Evolutionary conservation across 2,113 vertebrate genomes (phyloP).

Genomic region (Python bivittatus): DNA sequence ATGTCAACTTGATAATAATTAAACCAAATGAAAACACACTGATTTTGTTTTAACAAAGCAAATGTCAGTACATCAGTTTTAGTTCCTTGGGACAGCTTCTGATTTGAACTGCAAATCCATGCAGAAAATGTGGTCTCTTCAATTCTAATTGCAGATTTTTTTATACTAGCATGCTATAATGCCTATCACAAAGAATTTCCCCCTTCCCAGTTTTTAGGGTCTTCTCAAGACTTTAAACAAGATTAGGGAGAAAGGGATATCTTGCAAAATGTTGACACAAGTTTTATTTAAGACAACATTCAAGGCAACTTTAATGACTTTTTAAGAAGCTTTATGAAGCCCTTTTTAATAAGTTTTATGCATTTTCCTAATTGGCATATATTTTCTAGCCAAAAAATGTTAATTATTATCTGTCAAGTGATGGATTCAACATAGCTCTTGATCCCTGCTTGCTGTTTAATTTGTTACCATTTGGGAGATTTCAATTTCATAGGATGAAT

Average conservation of each 20-base stretch:
- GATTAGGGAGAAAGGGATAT: not conserved
- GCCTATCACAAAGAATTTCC: not conserved
- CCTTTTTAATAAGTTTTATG: not conserved
- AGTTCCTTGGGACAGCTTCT: not conserved
- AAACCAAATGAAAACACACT: not conserved
- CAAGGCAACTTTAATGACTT: not conserved
- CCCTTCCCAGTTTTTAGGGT: not conserved
- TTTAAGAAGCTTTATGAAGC: not conserved
- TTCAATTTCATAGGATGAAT: not conserved
- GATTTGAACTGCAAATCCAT: not conserved
- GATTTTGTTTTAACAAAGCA: not conserved
- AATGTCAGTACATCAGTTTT: not conserved
- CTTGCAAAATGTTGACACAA: not conserved
- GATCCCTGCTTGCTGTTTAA: not conserved
- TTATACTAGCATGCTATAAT: not conserved
- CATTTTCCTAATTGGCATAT: not conserved
- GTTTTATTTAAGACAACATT: not conserved
- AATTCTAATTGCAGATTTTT: not conserved
- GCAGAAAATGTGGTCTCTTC: not conserved
- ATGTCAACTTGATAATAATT: not conserved
- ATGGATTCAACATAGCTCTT: not conserved
- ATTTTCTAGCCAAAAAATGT: not conserved
- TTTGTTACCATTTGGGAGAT: not conserved
- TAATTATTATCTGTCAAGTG: not conserved
- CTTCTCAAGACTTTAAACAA: not conserved